Base-by-base conservation (phyloP, 2,113 vertebrate genomes). In the Phrynosoma platyrhinos region DNA sequence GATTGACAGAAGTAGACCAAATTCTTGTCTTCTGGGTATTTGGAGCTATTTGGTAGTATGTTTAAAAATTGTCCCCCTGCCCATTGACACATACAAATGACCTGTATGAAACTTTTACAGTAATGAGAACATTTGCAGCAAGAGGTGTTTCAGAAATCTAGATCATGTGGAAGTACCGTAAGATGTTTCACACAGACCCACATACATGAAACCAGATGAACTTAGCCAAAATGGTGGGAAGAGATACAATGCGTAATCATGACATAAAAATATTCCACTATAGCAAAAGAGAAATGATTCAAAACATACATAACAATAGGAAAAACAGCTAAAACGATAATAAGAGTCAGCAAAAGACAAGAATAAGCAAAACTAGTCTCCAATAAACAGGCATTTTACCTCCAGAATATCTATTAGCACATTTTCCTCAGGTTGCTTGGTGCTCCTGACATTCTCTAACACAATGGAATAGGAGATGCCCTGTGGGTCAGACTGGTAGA, bases 381-480 rank as follows among this genome's bases (percentile, higher is more conserved):
- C 82, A 52, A 42, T 21, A 64, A 58, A 52, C 32, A 55, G 36
- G 18, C 66, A 7, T 2, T 83, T 92, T 94, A 99, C 99, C 98
- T 99, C 98, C 8, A 99, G 97, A 91, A 99, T 97, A 92, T 99
- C 98, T 42, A 99, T 97, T 88, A 99, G 93, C 85, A 98, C 98
- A 1, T 96, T 98, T 92, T 98, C 98, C 92, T 99, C 98, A 0
- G 98, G 98, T 91, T 99, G 98, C 93, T 98, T 98, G 1, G 98
- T 98, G 96, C 99, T 99, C 85, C 98, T 97, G 30, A 99, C 98
- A 0, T 98, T 97, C 93, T 98, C 98, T 94, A 99, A 96, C 42
- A 98, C 90, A 23, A 99, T 96, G 1, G 98, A 97, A 89, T 99
- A 99, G 93, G 94, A 98, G 83, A 98, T 94, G 0, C 99, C 99